Percentiles rank a stretch among this genome's conserved stretches.
phyloP scores from a whole-genome alignment of 2,888 invertebrate genomes.

The Pterostichus madidus region DNA sequence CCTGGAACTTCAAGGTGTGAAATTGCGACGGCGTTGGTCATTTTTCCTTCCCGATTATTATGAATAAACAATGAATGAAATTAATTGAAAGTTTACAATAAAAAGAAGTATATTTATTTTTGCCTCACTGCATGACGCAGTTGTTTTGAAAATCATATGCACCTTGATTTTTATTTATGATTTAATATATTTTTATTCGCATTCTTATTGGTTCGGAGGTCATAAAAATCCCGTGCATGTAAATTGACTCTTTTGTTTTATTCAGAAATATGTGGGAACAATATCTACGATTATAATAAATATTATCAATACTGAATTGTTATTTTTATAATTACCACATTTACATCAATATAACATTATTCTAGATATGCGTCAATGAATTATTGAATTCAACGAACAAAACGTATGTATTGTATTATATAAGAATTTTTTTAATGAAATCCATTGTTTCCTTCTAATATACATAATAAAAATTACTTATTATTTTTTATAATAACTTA shows the following conservation, averaged over 20 bases:
- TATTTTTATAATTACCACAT: background rate
- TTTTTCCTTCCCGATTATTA: background rate
- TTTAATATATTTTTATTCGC: background rate
- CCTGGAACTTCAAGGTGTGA: too few species aligned
- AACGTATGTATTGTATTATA: too few species aligned
- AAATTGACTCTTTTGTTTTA: slow-evolving; percentile 8
- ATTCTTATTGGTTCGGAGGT: slow-evolving; percentile 8
- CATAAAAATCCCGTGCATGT: background rate
- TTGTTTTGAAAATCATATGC: slow-evolving; percentile 14
- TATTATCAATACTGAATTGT: slow-evolving; percentile 11
- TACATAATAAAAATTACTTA: too few species aligned
- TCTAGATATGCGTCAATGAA: too few species aligned
- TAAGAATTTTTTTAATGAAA: background rate
- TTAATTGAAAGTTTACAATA: too few species aligned
- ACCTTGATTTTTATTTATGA: slow-evolving; percentile 4
- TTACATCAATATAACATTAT: too few species aligned
- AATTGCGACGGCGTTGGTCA: too few species aligned
- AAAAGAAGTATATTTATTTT: background rate
- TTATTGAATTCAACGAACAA: too few species aligned
- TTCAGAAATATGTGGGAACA: slow-evolving; percentile 15
- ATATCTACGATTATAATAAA: slow-evolving; percentile 1
- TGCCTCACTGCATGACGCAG: background rate
- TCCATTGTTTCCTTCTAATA: background rate
- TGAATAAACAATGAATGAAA: too few species aligned
- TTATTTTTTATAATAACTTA: too few species aligned